phyloP scores from a whole-genome alignment of 2,113 vertebrate genomes.

The Anthoscopus minutus region DNA sequence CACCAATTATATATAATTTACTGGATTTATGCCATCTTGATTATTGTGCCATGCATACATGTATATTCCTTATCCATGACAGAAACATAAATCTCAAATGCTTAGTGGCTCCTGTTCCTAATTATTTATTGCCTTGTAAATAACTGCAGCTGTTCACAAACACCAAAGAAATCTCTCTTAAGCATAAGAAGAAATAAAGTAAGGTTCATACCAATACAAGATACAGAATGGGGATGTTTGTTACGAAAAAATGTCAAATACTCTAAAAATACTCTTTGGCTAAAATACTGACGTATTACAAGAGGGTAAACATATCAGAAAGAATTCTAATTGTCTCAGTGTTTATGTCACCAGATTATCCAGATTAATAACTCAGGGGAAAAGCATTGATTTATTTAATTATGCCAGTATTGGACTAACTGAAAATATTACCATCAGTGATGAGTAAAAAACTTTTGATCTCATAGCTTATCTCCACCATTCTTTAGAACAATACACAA shows the following conservation, averaged over 20 bases:
- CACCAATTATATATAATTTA: neutral
- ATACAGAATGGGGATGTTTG: neutral
- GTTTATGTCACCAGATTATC: neutral
- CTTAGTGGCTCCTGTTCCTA: neutral
- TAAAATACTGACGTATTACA: neutral
- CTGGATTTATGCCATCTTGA: neutral
- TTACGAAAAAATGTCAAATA: neutral
- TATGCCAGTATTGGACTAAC: neutral
- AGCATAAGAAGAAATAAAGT: neutral
- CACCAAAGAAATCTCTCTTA: neutral
- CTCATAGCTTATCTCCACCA: rapidly evolving
- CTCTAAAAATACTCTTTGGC: neutral
- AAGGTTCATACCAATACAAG: neutral
- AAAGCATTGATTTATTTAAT: neutral
- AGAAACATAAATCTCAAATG: neutral
- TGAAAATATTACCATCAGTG: neutral
- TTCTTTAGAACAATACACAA: neutral
- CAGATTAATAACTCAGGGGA: neutral
- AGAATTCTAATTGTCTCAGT: neutral
- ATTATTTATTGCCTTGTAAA: neutral
- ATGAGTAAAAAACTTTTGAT: neutral
- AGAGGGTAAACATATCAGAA: neutral
- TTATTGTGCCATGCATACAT: neutral
- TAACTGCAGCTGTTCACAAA: neutral
- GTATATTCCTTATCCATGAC: neutral